phyloP scores from a whole-genome alignment of 2,888 invertebrate genomes.

The Drosophila barbarae region DNA sequence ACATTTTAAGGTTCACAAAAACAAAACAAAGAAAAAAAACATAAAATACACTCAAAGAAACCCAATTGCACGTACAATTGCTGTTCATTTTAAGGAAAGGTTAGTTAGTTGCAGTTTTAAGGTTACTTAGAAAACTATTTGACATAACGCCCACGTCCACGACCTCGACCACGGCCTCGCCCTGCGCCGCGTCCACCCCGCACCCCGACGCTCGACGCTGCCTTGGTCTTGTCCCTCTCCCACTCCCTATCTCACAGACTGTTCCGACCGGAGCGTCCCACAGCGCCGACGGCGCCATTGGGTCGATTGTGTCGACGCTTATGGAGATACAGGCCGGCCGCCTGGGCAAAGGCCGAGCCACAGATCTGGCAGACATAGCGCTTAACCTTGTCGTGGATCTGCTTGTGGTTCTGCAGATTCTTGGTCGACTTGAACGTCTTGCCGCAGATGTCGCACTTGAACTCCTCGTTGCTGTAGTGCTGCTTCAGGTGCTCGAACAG shows the following conservation, averaged over 20 bases:
- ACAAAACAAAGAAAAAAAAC: background rate
- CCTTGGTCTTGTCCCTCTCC: slow-evolving; percentile 29
- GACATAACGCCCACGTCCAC: slow-evolving; percentile 23
- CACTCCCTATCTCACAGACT: slow-evolving; percentile 50
- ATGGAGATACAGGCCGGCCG: slow-evolving; percentile 77
- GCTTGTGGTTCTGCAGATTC: slow-evolving; percentile 77
- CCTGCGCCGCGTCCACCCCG: background rate
- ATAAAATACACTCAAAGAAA: slow-evolving; percentile 9
- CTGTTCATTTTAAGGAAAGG: slow-evolving; percentile 1
- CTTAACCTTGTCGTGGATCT: slow-evolving; percentile 77
- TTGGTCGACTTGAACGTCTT: slow-evolving; percentile 77
- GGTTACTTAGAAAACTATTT: slow-evolving; percentile 22
- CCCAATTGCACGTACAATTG: background rate
- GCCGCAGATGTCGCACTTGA: slow-evolving; percentile 74
- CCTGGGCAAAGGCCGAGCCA: slow-evolving; percentile 78
- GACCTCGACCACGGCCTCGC: slow-evolving; percentile 19
- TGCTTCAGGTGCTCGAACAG: slow-evolving; percentile 72
- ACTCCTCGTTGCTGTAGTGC: slow-evolving; percentile 75
- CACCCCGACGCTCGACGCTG: background rate
- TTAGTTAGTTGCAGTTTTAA: slow-evolving; percentile 22
- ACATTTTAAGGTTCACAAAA: slow-evolving; percentile 3
- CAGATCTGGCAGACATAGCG: slow-evolving; percentile 78
- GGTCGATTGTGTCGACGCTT: slow-evolving; percentile 75
- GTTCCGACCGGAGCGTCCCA: slow-evolving; percentile 59
- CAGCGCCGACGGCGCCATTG: slow-evolving; percentile 60